Base-by-base conservation (phyloP, 2,113 vertebrate genomes). In the Xerus inauris region DNA sequence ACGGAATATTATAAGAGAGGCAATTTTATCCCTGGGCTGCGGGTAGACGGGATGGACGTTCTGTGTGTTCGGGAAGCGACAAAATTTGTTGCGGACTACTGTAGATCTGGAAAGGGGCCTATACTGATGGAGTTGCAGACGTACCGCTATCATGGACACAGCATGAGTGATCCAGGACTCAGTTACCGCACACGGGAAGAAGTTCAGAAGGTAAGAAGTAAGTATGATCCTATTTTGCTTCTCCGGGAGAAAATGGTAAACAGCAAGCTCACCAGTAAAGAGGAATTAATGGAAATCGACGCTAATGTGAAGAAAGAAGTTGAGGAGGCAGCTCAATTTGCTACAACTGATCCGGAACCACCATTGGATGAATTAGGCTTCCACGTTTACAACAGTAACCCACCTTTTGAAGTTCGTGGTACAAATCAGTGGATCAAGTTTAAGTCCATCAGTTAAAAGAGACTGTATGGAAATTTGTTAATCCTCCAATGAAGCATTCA, bases 161-260 rank as follows among this genome's bases (percentile, higher is more conserved):
- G 99, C 93, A 99, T 99, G 99, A 99, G 99, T 28, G 99, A 99
- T 90, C 99, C 99, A 9, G 99, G 99, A 7, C 67, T 99, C 98
- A 99, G 99, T 98, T 99, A 99, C 97, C 99, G 99, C 14, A 99
- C 99, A 3, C 99, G 99, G 89, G 99, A 99, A 95, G 99, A 99
- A 98, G 99, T 99, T 98, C 99, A 99, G 97, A 99, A 99, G 94
- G 99, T 99, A 51, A 99, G 99, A 87, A 99, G 99, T 49, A 99
- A 99, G 98, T 99, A 99, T 26, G 99, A 99, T 96, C 99, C 99
- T 32, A 99, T 99, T 97, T 99, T 99, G 88, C 24, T 99, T 97
- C 98, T 99, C 91, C 99, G 99, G 97, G 99, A 99, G 90, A 99
- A 98, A 94, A 99, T 99, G 98, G 97, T 99, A 81, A 99, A 98